Conservation (phyloP, 2,888 invertebrate genomes). For the Lasioglossum pauxillum region DNA sequence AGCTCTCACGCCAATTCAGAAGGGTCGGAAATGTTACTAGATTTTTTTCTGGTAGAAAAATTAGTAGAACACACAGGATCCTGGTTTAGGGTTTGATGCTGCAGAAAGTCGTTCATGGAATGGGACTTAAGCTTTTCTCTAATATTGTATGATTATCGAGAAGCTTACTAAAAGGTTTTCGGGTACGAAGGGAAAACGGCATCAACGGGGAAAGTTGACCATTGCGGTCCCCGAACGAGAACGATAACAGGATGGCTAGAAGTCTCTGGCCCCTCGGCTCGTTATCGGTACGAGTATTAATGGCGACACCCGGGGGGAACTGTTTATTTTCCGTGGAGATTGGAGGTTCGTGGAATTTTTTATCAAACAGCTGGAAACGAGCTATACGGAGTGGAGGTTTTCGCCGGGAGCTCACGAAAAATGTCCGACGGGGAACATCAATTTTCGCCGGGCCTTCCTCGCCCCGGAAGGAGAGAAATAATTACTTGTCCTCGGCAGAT, state of each 20-base stretch:
- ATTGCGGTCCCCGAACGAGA: slow-evolving; percentile 73
- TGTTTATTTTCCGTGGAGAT: slow-evolving; percentile 22
- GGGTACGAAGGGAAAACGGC: neutral
- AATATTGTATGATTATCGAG: too few species aligned
- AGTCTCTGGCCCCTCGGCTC: slow-evolving; percentile 43
- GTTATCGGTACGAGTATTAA: slow-evolving; percentile 32
- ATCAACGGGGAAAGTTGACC: slow-evolving; percentile 80
- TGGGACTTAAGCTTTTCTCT: too few species aligned
- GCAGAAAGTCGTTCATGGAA: too few species aligned
- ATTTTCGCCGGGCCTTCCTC: slow-evolving; percentile 23
- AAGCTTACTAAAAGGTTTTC: neutral
- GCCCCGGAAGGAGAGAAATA: slow-evolving; percentile 56
- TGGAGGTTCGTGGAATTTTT: slow-evolving; percentile 37
- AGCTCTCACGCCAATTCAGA: too few species aligned
- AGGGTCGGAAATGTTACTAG: neutral
- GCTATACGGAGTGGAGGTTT: neutral
- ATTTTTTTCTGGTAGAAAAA: neutral
- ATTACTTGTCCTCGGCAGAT: slow-evolving; percentile 70
- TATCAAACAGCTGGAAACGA: slow-evolving; percentile 14
- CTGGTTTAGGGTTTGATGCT: too few species aligned
- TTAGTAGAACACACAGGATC: neutral
- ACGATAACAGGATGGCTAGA: slow-evolving; percentile 35
- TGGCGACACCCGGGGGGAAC: neutral
- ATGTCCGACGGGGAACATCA: slow-evolving; percentile 20
- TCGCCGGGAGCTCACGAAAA: neutral